A percentile compares a stretch with the other conserved stretches of the same genome.
These are phyloP conservation scores for Gadopsis bispinosus DNA, from an alignment of 2,797 vertebrate genomes.

Conservation along the genomic window DNA sequence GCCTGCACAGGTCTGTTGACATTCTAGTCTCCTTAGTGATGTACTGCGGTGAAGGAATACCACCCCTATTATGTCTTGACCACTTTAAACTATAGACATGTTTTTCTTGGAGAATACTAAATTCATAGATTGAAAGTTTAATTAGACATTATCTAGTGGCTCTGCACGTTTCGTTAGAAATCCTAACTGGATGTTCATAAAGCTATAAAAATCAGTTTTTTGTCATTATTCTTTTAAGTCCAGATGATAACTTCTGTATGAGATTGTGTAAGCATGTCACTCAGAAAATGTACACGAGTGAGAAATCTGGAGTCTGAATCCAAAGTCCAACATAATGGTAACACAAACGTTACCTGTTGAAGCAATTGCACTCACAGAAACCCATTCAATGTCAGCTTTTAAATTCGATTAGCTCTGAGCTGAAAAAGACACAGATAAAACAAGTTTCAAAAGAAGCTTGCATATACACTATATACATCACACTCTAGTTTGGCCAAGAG, in stretches of 20 bases:
- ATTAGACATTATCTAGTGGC: conserved; percentile 3
- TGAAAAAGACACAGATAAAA: neutral
- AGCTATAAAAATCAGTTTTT: neutral
- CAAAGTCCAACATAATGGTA: neutral
- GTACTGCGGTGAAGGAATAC: conserved; percentile 39
- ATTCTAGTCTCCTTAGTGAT: conserved; percentile 62
- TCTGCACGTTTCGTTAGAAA: neutral
- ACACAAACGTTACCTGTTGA: neutral
- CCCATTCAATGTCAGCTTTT: conserved; percentile 9
- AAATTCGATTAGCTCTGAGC: neutral
- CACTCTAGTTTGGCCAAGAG: neutral
- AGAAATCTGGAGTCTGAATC: neutral
- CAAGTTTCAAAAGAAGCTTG: neutral
- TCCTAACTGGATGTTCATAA: neutral
- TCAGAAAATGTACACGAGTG: neutral
- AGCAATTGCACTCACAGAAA: neutral
- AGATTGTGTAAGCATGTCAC: neutral
- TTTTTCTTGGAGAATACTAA: conserved; percentile 2
- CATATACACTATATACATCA: neutral
- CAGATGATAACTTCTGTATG: neutral
- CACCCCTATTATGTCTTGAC: conserved; percentile 16
- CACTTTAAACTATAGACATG: neutral
- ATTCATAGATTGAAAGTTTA: neutral
- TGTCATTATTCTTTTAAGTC: neutral
- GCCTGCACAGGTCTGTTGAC: conserved; percentile 63